These are phyloP conservation scores for Amblyraja radiata DNA, from an alignment of 2,797 vertebrate species.

Conservation along the genomic window DNA sequence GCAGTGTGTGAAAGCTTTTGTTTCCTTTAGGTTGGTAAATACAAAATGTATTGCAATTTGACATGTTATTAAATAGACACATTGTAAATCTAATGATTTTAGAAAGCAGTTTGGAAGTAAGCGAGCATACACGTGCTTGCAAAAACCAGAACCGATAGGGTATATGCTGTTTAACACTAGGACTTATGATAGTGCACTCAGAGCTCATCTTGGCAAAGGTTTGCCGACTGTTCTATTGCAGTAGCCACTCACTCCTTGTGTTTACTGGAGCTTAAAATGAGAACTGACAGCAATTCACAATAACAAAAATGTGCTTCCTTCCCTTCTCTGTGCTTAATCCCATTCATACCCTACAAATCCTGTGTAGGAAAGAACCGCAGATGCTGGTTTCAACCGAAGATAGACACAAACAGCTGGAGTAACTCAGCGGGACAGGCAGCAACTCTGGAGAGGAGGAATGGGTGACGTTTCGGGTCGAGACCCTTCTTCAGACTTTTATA, in stretches of 20 bases:
- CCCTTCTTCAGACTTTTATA: too few species aligned
- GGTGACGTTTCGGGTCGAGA: too few species aligned
- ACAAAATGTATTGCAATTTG: not conserved
- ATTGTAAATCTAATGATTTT: not conserved
- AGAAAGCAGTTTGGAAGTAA: not conserved
- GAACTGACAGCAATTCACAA: constrained; percentile 72
- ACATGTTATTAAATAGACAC: not conserved
- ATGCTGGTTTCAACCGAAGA: too few species aligned
- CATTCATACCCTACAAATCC: constrained; percentile 56
- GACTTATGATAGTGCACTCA: constrained; percentile 40
- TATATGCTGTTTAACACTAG: not conserved
- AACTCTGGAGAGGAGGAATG: too few species aligned
- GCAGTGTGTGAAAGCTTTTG: not conserved
- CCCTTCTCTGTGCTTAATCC: constrained; percentile 52
- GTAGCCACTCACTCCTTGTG: constrained; percentile 59
- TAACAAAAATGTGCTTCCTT: constrained; percentile 62
- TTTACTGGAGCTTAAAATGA: constrained; percentile 70
- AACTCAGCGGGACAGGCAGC: too few species aligned
- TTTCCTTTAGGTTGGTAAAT: not conserved
- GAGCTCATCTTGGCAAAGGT: constrained; percentile 56
- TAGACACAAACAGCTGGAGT: too few species aligned
- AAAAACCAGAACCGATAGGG: not conserved
- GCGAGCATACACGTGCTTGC: not conserved
- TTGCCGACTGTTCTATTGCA: constrained; percentile 56
- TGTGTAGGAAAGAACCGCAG: too few species aligned